Conservation (phyloP, 2,797 vertebrate species). For the Phrynocephalus forsythii region DNA sequence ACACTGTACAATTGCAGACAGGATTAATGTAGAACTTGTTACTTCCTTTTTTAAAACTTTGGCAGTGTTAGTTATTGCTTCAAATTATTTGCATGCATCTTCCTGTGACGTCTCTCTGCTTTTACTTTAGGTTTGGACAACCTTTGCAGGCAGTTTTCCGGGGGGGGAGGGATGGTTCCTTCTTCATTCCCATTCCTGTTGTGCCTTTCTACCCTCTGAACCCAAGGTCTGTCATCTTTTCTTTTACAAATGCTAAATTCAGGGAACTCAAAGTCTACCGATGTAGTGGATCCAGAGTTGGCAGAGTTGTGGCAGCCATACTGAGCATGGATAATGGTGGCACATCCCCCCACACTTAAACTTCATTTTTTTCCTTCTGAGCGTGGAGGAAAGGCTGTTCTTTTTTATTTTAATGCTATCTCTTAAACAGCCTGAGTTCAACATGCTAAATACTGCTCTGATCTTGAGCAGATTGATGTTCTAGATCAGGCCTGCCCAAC, state of each 20-base stretch:
- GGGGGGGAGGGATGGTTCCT: not conserved
- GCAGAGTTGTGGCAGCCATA: no score
- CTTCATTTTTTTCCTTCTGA: no score
- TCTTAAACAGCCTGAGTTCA: no score
- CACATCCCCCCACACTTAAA: no score
- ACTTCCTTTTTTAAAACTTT: not conserved
- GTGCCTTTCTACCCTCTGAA: not conserved
- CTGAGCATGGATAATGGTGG: no score
- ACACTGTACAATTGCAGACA: conserved; percentile 3
- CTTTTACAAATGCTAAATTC: conserved; percentile 23
- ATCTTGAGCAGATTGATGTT: no score
- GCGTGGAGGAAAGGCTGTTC: no score
- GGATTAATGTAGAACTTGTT: not conserved
- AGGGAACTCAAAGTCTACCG: not conserved
- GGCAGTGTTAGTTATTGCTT: conserved; percentile 10
- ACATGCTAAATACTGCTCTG: no score
- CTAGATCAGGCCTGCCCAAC: no score
- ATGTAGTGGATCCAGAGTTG: no score
- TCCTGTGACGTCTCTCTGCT: not conserved
- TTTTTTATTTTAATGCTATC: no score
- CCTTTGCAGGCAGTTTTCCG: not conserved
- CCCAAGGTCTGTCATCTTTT: conserved; percentile 30
- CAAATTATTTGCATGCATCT: not conserved
- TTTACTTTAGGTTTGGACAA: not conserved
- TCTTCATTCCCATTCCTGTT: not conserved